Evolutionary conservation across 2,113 vertebrate genomes (phyloP), one percentile per base, ranked within the genome.

Genomic region (Zingel zingel): DNA sequence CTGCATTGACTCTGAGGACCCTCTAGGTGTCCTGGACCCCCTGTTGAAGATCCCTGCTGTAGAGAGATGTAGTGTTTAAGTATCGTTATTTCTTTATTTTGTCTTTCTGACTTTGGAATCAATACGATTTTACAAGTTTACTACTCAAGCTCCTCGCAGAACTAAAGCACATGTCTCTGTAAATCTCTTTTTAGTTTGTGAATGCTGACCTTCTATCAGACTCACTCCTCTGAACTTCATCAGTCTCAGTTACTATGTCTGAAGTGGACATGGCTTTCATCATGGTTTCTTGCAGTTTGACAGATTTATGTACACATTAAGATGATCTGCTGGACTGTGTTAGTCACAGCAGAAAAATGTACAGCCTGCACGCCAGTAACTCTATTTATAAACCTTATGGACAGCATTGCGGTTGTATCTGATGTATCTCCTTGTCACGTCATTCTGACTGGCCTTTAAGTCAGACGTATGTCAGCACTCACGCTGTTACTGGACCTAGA

Each of bases 321-420:
- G 63, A 43, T 13, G 59, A 81, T 71, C 11, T 81, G 68, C 86
- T 85, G 88, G 62, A 50, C 82, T 5, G 53, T 14, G 70, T 90
- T 83, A 77, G 88, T 86, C 81, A 76, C 81, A 77, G 86, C 74
- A 64, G 72, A 71, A 73, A 72, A 76, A 83, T 75, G 73, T 25
- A 23, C 77, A 21, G 30, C 68, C 54, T 3, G 66, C 71, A 58
- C 6, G 6, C 48, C 69, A 45, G 6, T n/a, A 27, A 64, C 74
- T 84, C 63, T 61, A 25, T 74, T 43, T 73, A 5, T 43, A 59
- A 77, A 70, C 18, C 51, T 59, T 18, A 47, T 68, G 72, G 76
- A 84, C 81, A 51, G 77, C 11, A 36, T 75, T 51, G 69, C 83
- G 74, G 69, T 21, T 62, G 59, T 18, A 43, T 81, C 75, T 68